Evolutionary conservation across 2,888 invertebrate genomes (phyloP), one percentile per base, ranked within the genome.

Genomic region (Arrhopalites spinosus): DNA sequence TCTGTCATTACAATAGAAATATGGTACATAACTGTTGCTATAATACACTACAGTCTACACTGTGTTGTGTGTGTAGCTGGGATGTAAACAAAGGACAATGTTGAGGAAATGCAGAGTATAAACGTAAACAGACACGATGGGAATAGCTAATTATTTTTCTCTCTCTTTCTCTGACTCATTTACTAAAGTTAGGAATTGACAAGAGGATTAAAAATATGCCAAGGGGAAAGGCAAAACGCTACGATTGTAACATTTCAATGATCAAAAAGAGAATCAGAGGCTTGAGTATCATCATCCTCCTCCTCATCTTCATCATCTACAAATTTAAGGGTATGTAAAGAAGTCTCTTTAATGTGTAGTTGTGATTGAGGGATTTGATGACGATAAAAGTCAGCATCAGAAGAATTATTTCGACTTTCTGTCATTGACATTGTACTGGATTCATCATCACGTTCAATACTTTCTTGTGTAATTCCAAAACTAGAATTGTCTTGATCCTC

Each of bases 281-380:
- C 76, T 56, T 73, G 72, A 50, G 75, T 75, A 27, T 64, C 53
- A 64, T 73, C 66, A 69, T 76, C 73, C 29, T 77, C 72, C 20
- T 73, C 79, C 13, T 77, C 77, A 61, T 79, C 80, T 23, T 80
- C 81, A 47, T 81, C 82, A 76, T 82, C 82, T 13, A 78, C 82
- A 76, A 81, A 82, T 67, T 80, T 81, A 17, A 81, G 70, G 3
- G 80, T 81, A 73, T 82, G 81, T 36, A 82, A 64, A 25, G 80
- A 80, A 43, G 80, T 82, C 76, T 82, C 82, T 45, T 53, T 59
- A 29, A 74, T 23, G n/a, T 30, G 66, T 30, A 30, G 15, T 27
- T n/a, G 17, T 17, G 61, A 7, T 11, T 59, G 45, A n/a, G 23
- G 53, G 23, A n/a, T 0, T 30, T 25, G 30, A 1, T 61, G 61